Percentiles rank a stretch among this genome's conserved stretches.
Evolutionary conservation across 2,888 invertebrate genomes (phyloP).

Genomic region (Arrhopalites spinosus): DNA sequence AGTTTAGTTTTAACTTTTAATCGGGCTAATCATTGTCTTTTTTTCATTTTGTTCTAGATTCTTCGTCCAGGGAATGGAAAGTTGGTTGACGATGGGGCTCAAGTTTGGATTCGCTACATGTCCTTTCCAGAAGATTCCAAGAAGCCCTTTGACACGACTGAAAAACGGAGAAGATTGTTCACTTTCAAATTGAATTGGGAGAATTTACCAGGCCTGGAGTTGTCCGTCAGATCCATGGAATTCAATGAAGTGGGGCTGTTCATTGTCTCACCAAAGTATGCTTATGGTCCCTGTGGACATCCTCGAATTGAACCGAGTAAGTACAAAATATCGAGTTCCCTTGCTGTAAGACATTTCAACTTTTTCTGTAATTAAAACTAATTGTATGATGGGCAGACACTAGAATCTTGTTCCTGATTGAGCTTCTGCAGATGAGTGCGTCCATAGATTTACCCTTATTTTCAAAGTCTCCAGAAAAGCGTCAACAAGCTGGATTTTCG

Average conservation of each 20-base stretch:
- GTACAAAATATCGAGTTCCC: neutral
- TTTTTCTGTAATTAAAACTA: neutral
- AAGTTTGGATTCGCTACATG: slow-evolving; percentile 17
- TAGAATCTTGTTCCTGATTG: slow-evolving; percentile 3
- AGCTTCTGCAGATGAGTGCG: neutral
- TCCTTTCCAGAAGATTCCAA: neutral
- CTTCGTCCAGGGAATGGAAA: neutral
- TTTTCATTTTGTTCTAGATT: neutral
- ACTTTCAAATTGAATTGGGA: neutral
- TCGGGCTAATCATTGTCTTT: too few relatives aligned
- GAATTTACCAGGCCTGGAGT: neutral
- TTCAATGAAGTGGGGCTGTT: slow-evolving; percentile 12
- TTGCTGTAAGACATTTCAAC: neutral
- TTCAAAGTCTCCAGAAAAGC: neutral
- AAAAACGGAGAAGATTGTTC: neutral
- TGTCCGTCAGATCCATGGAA: slow-evolving; percentile 9
- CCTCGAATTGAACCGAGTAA: slow-evolving; percentile 18
- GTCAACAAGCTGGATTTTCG: neutral
- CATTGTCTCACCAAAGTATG: neutral
- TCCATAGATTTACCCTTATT: slow-evolving; percentile 5
- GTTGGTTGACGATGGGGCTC: neutral
- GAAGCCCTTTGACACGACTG: slow-evolving; percentile 14
- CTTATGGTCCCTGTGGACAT: slow-evolving; percentile 7
- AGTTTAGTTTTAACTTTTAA: too few relatives aligned
- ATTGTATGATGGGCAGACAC: neutral